Base-by-base conservation (phyloP, 2,797 vertebrate species). In the Urocyon cinereoargenteus region DNA sequence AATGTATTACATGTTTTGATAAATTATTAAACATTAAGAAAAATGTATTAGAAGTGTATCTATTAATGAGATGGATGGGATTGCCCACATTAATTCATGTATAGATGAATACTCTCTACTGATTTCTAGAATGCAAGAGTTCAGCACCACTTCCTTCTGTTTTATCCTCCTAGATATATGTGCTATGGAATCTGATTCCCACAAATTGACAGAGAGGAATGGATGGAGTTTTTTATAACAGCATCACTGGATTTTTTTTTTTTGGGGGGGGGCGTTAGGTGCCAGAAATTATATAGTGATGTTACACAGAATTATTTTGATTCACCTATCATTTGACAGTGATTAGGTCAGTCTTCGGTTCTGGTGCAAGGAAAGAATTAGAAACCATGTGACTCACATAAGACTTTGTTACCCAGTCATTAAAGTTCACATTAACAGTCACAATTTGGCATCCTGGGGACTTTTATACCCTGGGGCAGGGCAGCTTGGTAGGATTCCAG, bases 21-120 rank as follows among this genome's bases (percentile, higher is more conserved):
- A 92, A 88, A 77, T 82, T 93, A 59, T 88, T 91, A 91, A 91
- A 78, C n/a, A 96, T 90, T 45, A 94, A 91, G 57, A 86, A 70
- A 96, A 61, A 81, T 19, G 49, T 96, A 73, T 91, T 79, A 77
- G 40, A 73, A 84, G 15, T 68, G 0, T 9, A 64, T 87, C 36
- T 90, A 1, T 73, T 83, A 91, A 91, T 86, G 75, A 87, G 64
- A 34, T 73, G 14, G 21, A 83, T 82, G 55, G 51, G 19, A 49
- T 57, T 72, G 22, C 12, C 26, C 66, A 75, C 24, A 73, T 82
- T 75, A 79, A 81, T 88, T 94, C 31, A 31, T 91, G 7, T 70
- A 5, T 86, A 31, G 4, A 6, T 59, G 53, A 94, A n/a, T 81
- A 66, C 73, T 91, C 31, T 55, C 21, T 62, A 2, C 82, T 62